Evolutionary conservation across 2,113 vertebrate genomes (phyloP), one percentile per base, ranked within the genome.

Genomic region (Spea bombifrons): DNA sequence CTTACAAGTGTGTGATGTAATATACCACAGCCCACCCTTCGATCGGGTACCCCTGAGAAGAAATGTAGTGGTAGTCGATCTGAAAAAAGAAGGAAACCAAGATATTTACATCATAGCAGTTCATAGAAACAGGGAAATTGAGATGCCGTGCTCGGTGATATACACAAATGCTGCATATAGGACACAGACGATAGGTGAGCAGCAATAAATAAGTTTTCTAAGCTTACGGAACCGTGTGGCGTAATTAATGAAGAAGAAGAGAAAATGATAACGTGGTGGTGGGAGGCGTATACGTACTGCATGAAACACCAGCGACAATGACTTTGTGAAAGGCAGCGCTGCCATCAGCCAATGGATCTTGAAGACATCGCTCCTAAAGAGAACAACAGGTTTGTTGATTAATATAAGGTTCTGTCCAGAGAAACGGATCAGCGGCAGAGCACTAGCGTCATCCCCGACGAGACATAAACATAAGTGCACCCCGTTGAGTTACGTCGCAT

Each of bases 321-420:
- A 95, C 73, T 96, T 96, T 73, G 94, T 96, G 84, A 96, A 96
- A n/a, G 94, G 94, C 16, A 96, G 93, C 43, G 93, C 92, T 0
- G 94, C 92, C 94, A 95, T 95, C 50, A 96, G 84, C 95, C 95
- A 96, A 84, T 95, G 94, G 87, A 95, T 96, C 85, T 96, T 96
- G 82, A 95, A 96, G 0, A 93, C 93, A 17, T 96, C 94, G 8
- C 88, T 91, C 86, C 95, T 96, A 55, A 0, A 59, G 17, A 7
- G 82, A 16, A 70, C 2, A 16, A 8, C 2, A 43, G 5, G 12
- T 1, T 59, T 8, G 10, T 59, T 59, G 10, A 10, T 12, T 8
- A 6, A 53, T 53, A 59, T 1, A 5, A 59, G 12, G 55, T 13
- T 12, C 30, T 30, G 30, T 30, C 30, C 30, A 30, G 30, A 30